Evolutionary conservation across 2,888 invertebrate genomes (phyloP).

Genomic region (Mythimna loreyi): DNA sequence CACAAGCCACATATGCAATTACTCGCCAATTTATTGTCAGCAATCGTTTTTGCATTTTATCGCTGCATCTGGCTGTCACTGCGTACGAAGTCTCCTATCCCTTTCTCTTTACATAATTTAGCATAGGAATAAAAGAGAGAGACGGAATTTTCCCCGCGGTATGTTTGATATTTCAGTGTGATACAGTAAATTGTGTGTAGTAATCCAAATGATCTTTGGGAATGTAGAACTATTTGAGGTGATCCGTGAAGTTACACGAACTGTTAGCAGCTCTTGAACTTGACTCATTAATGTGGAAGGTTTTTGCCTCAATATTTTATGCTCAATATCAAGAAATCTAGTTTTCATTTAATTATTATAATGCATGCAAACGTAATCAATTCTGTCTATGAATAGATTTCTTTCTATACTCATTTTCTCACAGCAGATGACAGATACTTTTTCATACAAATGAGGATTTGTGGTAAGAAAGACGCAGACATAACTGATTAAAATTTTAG

Average conservation of each 20-base stretch:
- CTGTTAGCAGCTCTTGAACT: neutral
- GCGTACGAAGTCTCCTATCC: constrained; percentile 3
- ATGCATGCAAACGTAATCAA: neutral
- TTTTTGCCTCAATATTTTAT: constrained; percentile 1
- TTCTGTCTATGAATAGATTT: neutral
- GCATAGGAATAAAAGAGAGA: constrained; percentile 24
- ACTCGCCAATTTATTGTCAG: constrained; percentile 58
- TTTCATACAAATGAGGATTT: too few relatives aligned
- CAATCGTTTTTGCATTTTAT: constrained; percentile 54
- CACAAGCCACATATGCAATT: constrained; percentile 45
- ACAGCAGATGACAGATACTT: too few relatives aligned
- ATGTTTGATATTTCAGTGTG: constrained; percentile 27
- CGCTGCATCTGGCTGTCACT: constrained; percentile 38
- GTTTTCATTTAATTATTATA: neutral
- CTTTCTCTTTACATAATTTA: constrained; percentile 3
- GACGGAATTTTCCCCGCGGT: neutral
- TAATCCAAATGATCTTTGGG: constrained; percentile 29
- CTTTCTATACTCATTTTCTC: neutral
- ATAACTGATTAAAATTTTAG: too few relatives aligned
- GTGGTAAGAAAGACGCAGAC: too few relatives aligned
- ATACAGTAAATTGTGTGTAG: constrained; percentile 30
- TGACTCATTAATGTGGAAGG: neutral
- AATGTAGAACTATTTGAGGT: constrained; percentile 36
- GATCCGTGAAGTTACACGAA: constrained; percentile 7
- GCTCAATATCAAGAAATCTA: neutral